A percentile compares a stretch with the other conserved stretches of the same genome.
Evolutionary conservation across 2,797 vertebrate species (phyloP).

Genomic region (Coccyzus lansbergi): DNA sequence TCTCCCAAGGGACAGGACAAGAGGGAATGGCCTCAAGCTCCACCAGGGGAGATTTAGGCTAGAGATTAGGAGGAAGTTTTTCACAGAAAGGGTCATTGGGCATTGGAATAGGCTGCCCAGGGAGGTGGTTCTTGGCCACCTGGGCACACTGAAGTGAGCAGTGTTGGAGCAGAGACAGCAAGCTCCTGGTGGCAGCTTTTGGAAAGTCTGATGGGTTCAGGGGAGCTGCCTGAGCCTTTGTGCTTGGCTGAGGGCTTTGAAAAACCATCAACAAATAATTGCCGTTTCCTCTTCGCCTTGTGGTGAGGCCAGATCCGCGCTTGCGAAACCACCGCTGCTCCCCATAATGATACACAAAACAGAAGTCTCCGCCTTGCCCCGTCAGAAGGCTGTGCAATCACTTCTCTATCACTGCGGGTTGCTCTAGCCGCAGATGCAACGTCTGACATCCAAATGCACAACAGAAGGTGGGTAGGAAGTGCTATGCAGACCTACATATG

Average conservation of each 20-base stretch:
- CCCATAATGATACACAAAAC: not conserved
- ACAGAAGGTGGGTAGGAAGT: not conserved
- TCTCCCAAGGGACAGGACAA: too few species aligned
- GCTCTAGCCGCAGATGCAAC: not conserved
- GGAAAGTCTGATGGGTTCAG: not conserved
- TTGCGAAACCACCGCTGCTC: not conserved
- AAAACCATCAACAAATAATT: conserved; percentile 33
- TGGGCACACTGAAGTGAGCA: too few species aligned
- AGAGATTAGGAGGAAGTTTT: too few species aligned
- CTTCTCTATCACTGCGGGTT: not conserved
- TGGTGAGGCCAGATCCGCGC: not conserved
- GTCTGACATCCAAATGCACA: not conserved
- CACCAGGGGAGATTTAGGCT: too few species aligned
- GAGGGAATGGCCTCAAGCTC: too few species aligned
- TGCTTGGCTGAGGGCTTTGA: not conserved
- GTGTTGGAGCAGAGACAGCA: not conserved
- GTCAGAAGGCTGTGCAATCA: not conserved
- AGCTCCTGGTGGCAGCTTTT: not conserved
- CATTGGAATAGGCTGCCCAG: too few species aligned
- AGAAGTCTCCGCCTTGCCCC: not conserved
- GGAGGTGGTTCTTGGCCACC: too few species aligned
- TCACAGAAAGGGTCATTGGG: too few species aligned
- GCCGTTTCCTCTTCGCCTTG: conserved; percentile 22
- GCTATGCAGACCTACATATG: not conserved
- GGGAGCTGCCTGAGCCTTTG: not conserved